Base-by-base conservation (phyloP, 2,113 vertebrate species). In the Oreochromis tanganicae region DNA sequence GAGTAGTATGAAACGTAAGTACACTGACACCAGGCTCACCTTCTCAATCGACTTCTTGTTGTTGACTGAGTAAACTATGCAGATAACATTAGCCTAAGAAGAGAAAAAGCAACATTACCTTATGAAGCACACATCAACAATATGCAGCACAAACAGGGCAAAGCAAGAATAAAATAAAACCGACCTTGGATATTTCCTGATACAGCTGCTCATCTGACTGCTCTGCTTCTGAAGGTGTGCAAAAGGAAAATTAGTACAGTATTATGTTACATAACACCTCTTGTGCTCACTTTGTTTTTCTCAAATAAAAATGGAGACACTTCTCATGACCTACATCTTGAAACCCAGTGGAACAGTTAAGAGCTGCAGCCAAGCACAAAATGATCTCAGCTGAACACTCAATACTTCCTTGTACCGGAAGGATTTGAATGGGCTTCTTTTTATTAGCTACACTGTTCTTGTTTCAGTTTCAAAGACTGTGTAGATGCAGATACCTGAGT, bases 1-100 rank as follows among this genome's bases (percentile, higher is more conserved):
- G 10, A 68, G 3, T 34, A 34, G 19, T 32, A 82, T 75, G 24
- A 81, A 81, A 48, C 24, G 2, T 5, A 24, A 43, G 38, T 66
- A 19, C 3, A 1, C 4, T 16, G 6, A 61, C 32, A 86, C 8
- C 12, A n/a, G 9, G 41, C 95, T 89, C 96, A 99, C 99, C 98
- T 98, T 99, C 94, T 99, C 98, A 87, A 99, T 99, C 48, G 99
- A 99, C 95, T 98, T 99, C 96, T 98, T 99, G 95, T 98, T 99
- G 96, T 99, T 99, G 92, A 99, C 98, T 6, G 99, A 98, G 91
- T 99, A 99, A 32, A 99, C 98, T 95, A 99, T 99, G 95, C 99
- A 99, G 94, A 99, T 99, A 81, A 99, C 99, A 92, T 99, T 99
- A 54, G 99, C 99, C 99, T 99, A 89, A n/a, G 89, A 93, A 82